These are phyloP conservation scores for Siniperca knerii DNA, from an alignment of 2,113 vertebrate species.

Conservation along the genomic window DNA sequence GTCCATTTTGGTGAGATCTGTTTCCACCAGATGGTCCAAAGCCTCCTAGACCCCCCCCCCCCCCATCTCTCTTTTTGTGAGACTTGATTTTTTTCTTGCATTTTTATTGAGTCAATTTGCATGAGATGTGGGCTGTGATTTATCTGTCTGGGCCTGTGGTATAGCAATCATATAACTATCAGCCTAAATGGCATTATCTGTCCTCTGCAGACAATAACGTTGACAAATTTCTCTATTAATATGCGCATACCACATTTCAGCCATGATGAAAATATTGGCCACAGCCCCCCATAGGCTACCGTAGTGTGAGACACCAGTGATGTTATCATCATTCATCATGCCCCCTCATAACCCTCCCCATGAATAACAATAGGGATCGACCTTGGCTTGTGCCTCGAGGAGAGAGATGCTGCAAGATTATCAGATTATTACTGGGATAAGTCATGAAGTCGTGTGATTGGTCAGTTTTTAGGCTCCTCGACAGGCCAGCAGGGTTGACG, in stretches of 20 bases:
- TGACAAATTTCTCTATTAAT: slow-evolving; percentile 69
- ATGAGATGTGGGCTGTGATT: slow-evolving; percentile 40
- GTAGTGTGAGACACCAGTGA: slow-evolving; percentile 24
- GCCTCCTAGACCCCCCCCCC: background rate
- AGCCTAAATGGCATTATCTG: slow-evolving; percentile 58
- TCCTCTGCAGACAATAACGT: slow-evolving; percentile 46
- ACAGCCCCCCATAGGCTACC: slow-evolving; percentile 30
- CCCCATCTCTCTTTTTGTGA: background rate
- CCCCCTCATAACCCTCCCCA: slow-evolving; percentile 44
- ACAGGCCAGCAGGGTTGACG: slow-evolving; percentile 8
- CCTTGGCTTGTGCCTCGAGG: slow-evolving; percentile 59
- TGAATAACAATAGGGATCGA: slow-evolving; percentile 72
- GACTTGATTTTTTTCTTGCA: slow-evolving; percentile 29
- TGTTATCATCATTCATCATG: slow-evolving; percentile 68
- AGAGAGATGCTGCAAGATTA: slow-evolving; percentile 66
- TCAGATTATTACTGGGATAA: slow-evolving; percentile 69
- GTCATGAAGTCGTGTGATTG: slow-evolving; percentile 47
- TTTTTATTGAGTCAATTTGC: slow-evolving; percentile 53
- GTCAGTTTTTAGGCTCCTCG: slow-evolving; percentile 40
- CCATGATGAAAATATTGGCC: slow-evolving; percentile 44
- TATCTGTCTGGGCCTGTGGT: slow-evolving; percentile 44
- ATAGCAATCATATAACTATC: slow-evolving; percentile 63
- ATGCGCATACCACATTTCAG: slow-evolving; percentile 46
- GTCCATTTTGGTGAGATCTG: slow-evolving; percentile 42
- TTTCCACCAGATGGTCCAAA: slow-evolving; percentile 54